Base-by-base conservation (phyloP, 1,140 invertebrate genomes). In the Homalodisca vitripennis region DNA sequence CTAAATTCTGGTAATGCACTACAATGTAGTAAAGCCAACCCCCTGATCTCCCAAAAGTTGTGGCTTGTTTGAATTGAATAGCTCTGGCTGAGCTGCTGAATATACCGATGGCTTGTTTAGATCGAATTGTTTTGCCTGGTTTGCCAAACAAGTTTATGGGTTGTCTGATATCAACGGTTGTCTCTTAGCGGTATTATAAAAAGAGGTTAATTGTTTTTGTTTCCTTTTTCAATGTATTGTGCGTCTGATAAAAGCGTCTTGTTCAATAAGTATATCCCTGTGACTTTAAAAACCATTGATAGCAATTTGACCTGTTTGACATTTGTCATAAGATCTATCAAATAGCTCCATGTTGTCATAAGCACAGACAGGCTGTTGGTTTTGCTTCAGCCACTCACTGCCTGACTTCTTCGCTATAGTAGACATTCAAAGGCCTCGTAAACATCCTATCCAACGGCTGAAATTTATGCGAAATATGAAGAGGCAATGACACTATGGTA, bases 321-420 rank as follows among this genome's bases (percentile, higher is more conserved):
- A n/a, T n/a, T n/a, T n/a, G n/a, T n/a, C 22, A 68, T 77, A 77
- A 24, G 73, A 73, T 53, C 70, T 75, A 12, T 72, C 73, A 71
- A 77, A 76, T 26, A 75, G 66, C 55, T 77, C 71, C 27, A 66
- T 64, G 46, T 76, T 70, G 26, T 76, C 73, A 74, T 63, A 81
- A 12, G 71, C 29, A 27, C 73, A 75, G 24, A 79, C 67, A 6
- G 74, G 66, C 74, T 71, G 14, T 74, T 75, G 27, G n/a, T n/a
- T n/a, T n/a, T 71, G 51, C 74, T 79, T n/a, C n/a, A n/a, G 74
- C 31, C 32, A 53, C 6, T 80, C 81, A 85, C 46, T 53, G 75
- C 74, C 81, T 78, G 64, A 71, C 60, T 73, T 77, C 63, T 75
- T 74, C 73, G 32, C 69, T 66, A 32, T 74, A 73, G 65, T 73